Base-by-base conservation (phyloP, 2,797 vertebrate species). In the Rhynchotus rufescens region DNA sequence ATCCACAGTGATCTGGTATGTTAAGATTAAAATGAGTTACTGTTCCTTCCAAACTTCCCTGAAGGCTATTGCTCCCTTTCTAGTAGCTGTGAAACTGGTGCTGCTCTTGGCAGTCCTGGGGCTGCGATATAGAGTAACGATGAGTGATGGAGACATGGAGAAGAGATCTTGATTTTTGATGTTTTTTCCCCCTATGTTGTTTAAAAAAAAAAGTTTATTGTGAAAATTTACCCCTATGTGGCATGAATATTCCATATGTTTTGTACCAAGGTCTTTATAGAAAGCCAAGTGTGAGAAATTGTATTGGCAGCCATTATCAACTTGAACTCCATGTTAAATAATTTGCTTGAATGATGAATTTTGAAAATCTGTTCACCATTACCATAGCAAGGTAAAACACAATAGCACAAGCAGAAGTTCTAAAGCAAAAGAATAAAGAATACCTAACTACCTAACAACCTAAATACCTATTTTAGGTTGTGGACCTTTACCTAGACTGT, bases 161-260 rank as follows among this genome's bases (percentile, higher is more conserved):
- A 20, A 51, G 1, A 16, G 80, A 60, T 42, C 23, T 44, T 36
- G 2, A 28, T 76, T 56, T 83, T 42, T 1, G 3, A 42, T 40
- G 15, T 12, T 23, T 47, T 28, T 22, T 4, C 3, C 4, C 12
- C 14, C 36, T 3, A 2, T 17, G n/a, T 8, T 54, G 72, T 10
- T 21, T 20, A 45, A 45, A n/a, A 25, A 59, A 75, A 12, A 7
- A 12, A 17, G 36, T 36, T 36, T 36, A 36, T 36, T 36, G 36
- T 20, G 23, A 13, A 12, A 59, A 21, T 38, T 65, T 7, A 3
- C 38, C 77, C 6, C 21, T 22, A 64, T 2, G 4, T 44, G 4
- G 2, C 2, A 0, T 60, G 59, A 22, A 4, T n/a, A 1, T 75
- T 73, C 5, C 30, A 9, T 0, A 0, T 12, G 12, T 52, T 74